Base-by-base conservation (phyloP, 2,113 vertebrate genomes). In the Rhinolophus ferrumequinum region DNA sequence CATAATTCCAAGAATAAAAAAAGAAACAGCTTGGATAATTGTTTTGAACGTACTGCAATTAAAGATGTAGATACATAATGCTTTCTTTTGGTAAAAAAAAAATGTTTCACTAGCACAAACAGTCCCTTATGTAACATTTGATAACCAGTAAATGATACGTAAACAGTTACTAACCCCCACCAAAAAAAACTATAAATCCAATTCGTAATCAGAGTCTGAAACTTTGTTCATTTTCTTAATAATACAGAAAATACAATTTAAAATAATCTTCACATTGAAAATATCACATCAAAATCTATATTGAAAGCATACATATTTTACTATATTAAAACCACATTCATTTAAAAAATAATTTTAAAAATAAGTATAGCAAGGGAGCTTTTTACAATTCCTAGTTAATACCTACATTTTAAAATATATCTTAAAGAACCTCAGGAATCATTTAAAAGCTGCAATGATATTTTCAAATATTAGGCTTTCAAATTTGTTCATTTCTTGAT, bases 1-100 rank as follows among this genome's bases (percentile, higher is more conserved):
- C 93, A 97, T 35, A 47, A 98, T 97, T 95, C 69, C 62, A 97
- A 96, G 92, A 96, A 92, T 90, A 92, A 47, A 41, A 97, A 97
- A 97, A 97, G 77, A 1, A 98, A 96, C 81, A 88, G 58, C 62
- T 30, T 96, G 14, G 21, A 70, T 92, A 97, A 98, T 96, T 97
- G 82, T 94, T 96, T 79, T 87, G 41, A 62, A 98, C 98, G 72
- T 86, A 75, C 26, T 60, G 56, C 93, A 97, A 89, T 97, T 97
- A 91, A 41, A 96, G 93, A 88, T 90, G 91, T 84, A 93, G 98
- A 96, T 28, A 66, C 35, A 92, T 83, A 87, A 90, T 75, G 38
- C 10, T 87, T 96, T 95, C 70, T 93, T 93, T 47, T 94, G 82
- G 90, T 85, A 96, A 97, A 97, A 96, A 80, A 80, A 80, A 80